Evolutionary conservation across 2,113 vertebrate species (phyloP).

Genomic region (Apteryx owenii): DNA sequence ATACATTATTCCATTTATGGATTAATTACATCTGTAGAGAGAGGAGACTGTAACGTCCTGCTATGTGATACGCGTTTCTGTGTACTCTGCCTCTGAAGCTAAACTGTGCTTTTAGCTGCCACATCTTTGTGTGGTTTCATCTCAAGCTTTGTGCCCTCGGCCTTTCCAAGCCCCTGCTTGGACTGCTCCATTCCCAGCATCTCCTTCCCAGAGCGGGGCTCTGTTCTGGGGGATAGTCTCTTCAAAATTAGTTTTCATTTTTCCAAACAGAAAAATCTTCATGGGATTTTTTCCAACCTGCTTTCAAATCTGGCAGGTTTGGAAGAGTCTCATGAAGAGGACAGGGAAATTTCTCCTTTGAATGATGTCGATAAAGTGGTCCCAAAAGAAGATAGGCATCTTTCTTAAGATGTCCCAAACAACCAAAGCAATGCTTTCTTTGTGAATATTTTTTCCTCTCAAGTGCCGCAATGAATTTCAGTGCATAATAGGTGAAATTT

Average conservation of each 20-base stretch:
- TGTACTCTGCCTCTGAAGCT: neutral
- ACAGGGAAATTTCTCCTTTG: neutral
- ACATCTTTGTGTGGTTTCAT: neutral
- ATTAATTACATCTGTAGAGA: conserved; percentile 63
- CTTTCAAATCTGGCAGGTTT: neutral
- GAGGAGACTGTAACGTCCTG: conserved; percentile 10
- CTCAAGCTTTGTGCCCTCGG: neutral
- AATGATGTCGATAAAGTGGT: neutral
- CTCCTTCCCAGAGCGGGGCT: neutral
- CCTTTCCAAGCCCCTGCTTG: neutral
- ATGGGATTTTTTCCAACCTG: neutral
- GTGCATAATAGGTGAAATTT: neutral
- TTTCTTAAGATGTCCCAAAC: neutral
- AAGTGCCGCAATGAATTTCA: neutral
- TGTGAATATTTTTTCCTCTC: neutral
- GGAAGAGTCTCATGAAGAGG: neutral
- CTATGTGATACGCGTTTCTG: neutral
- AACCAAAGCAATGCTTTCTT: neutral
- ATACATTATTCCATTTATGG: conserved; percentile 68
- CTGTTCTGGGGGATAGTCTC: neutral
- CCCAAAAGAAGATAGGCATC: neutral
- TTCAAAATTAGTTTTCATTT: neutral
- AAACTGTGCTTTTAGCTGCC: conserved; percentile 35
- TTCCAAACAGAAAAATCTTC: neutral
- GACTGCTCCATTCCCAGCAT: neutral